Evolutionary conservation across 2,797 vertebrate genomes (phyloP).

Genomic region (Rhinella marina): DNA sequence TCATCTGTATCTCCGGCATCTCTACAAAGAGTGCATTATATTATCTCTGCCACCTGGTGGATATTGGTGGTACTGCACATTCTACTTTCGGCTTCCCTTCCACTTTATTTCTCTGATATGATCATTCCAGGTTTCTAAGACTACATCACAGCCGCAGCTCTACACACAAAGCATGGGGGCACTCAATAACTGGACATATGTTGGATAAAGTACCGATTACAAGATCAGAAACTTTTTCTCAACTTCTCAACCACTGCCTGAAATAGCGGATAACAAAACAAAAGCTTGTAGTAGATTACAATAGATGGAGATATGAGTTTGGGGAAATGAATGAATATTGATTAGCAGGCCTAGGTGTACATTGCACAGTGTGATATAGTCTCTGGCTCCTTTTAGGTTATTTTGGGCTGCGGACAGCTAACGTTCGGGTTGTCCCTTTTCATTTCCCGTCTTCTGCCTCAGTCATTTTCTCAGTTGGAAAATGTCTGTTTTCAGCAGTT

Average conservation of each 20-base stretch:
- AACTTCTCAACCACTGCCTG: neutral
- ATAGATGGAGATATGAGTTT: neutral
- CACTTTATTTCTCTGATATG: too few relatives aligned
- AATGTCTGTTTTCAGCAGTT: constrained; percentile 30
- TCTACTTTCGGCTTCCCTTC: neutral
- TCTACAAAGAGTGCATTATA: neutral
- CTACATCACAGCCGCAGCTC: too few relatives aligned
- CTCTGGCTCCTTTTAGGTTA: neutral
- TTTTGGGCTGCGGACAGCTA: too few relatives aligned
- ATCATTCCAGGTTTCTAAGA: too few relatives aligned
- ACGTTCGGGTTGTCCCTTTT: neutral
- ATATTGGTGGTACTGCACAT: neutral
- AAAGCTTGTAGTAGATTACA: neutral
- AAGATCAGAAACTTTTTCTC: neutral
- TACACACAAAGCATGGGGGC: too few relatives aligned
- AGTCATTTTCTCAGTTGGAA: neutral
- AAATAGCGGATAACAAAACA: neutral
- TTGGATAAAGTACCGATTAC: neutral
- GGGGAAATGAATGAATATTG: neutral
- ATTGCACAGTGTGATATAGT: neutral
- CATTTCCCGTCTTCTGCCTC: neutral
- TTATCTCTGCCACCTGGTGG: neutral
- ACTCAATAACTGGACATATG: too few relatives aligned
- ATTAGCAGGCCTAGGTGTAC: neutral
- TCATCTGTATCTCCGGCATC: neutral